A percentile compares a stretch with the other conserved stretches of the same genome.
Evolutionary conservation across 2,888 invertebrate species (phyloP).

Genomic region (Chrysodeixis includens): DNA sequence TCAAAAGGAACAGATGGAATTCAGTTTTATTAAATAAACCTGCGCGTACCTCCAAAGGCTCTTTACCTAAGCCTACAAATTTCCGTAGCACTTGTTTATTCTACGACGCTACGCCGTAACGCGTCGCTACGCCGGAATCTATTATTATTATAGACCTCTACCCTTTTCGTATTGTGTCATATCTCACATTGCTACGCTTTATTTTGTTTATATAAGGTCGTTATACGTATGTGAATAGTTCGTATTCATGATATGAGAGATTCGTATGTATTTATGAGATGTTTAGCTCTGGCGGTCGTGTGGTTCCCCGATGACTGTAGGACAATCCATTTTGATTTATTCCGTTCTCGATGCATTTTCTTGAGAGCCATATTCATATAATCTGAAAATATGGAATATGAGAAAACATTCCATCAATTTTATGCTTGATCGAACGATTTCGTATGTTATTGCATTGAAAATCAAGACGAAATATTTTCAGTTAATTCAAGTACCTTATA

Average conservation of each 20-base stretch:
- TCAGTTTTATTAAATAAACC: slow-evolving; percentile 59
- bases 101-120: slow-evolving; percentile 73
- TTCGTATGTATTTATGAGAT: slow-evolving; percentile 7
- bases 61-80: slow-evolving; percentile 62
- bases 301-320: background rate
- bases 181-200: slow-evolving; percentile 54
- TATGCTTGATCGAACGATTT: background rate
- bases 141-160: slow-evolving; percentile 64
- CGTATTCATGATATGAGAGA: slow-evolving; percentile 16
- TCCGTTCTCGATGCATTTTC: background rate
- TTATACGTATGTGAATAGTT: slow-evolving; percentile 47
- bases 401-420: background rate
- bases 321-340: background rate
- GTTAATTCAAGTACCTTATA: background rate
- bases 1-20: slow-evolving; percentile 49
- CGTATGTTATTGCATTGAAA: no score
- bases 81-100: slow-evolving; percentile 78
- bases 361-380: background rate
- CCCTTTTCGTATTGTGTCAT: slow-evolving; percentile 62
- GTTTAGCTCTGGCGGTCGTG: background rate
- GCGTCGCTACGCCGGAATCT: slow-evolving; percentile 61
- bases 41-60: slow-evolving; percentile 50
- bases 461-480: no score
- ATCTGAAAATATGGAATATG: background rate
- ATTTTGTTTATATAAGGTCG: slow-evolving; percentile 53